These are phyloP conservation scores for Propithecus coquereli DNA, from an alignment of 2,113 vertebrate species.

Conservation along the genomic window DNA sequence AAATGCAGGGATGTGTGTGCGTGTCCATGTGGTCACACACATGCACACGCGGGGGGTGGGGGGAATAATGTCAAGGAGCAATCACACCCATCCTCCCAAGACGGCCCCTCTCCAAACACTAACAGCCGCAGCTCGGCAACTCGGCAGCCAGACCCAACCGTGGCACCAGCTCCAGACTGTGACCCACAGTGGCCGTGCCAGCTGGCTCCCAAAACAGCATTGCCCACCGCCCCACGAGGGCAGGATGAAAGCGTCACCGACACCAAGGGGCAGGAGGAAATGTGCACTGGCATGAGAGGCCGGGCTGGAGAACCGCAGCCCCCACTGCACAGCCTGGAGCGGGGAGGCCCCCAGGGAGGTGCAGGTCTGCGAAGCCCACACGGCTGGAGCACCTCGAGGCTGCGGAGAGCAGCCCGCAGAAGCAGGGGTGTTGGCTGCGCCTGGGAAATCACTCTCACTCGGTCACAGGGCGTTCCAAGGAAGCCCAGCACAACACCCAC, in stretches of 20 bases:
- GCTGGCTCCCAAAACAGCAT: not conserved
- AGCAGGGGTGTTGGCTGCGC: not conserved
- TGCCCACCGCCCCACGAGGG: not conserved
- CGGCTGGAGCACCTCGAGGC: not conserved
- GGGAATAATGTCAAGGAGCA: not conserved
- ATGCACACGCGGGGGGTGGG: not conserved
- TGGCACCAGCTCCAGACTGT: not conserved
- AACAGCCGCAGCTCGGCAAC: not conserved
- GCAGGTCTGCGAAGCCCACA: not conserved
- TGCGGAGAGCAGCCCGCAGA: not conserved
- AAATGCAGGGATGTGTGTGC: not conserved
- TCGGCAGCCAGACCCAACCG: not conserved
- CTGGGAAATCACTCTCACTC: not conserved
- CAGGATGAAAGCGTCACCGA: not conserved
- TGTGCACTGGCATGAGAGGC: not conserved
- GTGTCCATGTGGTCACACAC: not conserved
- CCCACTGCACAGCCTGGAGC: rapidly evolving
- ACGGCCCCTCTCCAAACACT: not conserved
- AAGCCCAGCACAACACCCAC: not conserved
- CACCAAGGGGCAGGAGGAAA: not conserved
- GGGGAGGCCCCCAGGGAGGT: not conserved
- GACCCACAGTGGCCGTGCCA: not conserved
- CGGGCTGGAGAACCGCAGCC: not conserved
- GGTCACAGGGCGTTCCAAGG: not conserved
- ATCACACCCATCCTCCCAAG: not conserved